A percentile compares a stretch with the other conserved stretches of the same genome.
Evolutionary conservation across 2,113 vertebrate genomes (phyloP).

Genomic region (Isurus oxyrinchus): DNA sequence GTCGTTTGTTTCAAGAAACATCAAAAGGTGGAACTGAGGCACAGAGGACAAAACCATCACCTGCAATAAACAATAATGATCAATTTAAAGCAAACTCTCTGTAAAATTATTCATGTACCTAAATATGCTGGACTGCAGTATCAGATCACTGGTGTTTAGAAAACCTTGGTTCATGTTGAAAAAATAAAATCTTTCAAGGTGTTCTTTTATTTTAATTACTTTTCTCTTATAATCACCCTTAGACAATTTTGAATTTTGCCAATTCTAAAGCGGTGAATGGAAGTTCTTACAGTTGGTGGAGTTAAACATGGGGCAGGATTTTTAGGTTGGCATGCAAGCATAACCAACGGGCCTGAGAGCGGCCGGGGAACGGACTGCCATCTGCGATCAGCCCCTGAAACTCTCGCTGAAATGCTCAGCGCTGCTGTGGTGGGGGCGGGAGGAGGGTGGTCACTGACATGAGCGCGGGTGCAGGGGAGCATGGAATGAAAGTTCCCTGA

Average conservation of each 20-base stretch:
- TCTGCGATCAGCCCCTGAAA: too few species aligned
- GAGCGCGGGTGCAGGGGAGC: too few species aligned
- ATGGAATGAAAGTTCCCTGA: too few species aligned
- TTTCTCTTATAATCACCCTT: neutral
- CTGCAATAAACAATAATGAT: constrained; percentile 66
- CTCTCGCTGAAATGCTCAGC: too few species aligned
- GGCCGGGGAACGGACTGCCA: too few species aligned
- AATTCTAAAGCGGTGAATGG: neutral
- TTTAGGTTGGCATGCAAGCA: too few species aligned
- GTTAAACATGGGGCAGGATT: neutral
- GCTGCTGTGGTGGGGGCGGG: too few species aligned
- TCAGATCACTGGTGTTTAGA: neutral
- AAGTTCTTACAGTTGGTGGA: neutral
- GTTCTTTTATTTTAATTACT: neutral
- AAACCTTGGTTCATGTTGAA: neutral
- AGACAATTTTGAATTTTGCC: neutral
- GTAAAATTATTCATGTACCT: constrained; percentile 42
- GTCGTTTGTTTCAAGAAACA: constrained; percentile 66
- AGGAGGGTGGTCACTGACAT: too few species aligned
- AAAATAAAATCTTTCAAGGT: neutral
- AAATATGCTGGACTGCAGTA: neutral
- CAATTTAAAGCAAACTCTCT: constrained; percentile 53
- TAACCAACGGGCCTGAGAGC: too few species aligned
- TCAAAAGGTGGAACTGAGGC: constrained; percentile 65
- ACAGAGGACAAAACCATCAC: constrained; percentile 68